Conservation (phyloP, 2,113 vertebrate genomes). For the Scolopax mira region DNA sequence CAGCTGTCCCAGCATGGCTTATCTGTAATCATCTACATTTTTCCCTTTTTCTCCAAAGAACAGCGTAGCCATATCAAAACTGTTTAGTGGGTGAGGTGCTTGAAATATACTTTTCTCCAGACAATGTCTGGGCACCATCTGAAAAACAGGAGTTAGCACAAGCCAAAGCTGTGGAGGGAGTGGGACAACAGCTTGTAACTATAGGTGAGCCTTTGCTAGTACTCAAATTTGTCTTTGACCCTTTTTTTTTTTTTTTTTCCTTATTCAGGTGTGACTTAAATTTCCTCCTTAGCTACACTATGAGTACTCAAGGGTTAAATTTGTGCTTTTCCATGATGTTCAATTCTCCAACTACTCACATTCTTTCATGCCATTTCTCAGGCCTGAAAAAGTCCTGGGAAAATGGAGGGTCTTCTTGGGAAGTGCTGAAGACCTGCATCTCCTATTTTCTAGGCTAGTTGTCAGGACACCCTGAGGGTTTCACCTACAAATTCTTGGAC, state of each 20-base stretch:
- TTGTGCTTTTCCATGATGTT: neutral
- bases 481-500: neutral
- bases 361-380: neutral
- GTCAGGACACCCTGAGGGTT: neutral
- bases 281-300: neutral
- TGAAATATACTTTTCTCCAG: neutral
- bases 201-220: neutral
- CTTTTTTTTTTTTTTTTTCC: neutral
- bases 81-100: rapidly evolving
- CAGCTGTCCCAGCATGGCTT: neutral
- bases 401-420: neutral
- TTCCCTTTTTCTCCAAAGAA: neutral
- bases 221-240: neutral
- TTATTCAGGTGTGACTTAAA: neutral
- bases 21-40: neutral
- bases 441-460: neutral
- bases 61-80: neutral
- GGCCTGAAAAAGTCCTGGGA: neutral
- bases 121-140: neutral
- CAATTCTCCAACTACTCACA: neutral
- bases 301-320: neutral
- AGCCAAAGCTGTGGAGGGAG: neutral
- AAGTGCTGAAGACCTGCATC: neutral
- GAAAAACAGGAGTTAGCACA: neutral
- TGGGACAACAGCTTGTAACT: neutral